phyloP scores from a whole-genome alignment of 1,140 invertebrate genomes.

The Andrena cerasifolii region DNA sequence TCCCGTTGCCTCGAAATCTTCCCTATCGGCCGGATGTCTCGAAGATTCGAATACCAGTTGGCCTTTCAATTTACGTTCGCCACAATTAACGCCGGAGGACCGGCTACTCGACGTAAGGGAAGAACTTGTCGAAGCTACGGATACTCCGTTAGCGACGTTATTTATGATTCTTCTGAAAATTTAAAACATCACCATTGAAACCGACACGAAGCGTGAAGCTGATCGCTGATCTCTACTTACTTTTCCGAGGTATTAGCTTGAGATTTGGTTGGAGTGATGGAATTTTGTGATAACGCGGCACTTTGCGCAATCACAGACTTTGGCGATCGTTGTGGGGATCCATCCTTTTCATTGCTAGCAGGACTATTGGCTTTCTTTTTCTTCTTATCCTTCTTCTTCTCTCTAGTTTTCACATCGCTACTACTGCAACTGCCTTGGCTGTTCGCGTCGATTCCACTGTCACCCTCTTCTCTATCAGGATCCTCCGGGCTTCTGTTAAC shows the following conservation, averaged over 20 bases:
- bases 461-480: slow-evolving; percentile 89
- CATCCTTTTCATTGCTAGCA: slow-evolving; percentile 73
- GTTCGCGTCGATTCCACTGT: slow-evolving; percentile 93
- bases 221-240: slow-evolving; percentile 71
- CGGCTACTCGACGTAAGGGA: slow-evolving; percentile 57
- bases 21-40: slow-evolving; percentile 85
- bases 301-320: slow-evolving; percentile 63
- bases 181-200: background rate
- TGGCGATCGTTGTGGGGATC: slow-evolving; percentile 73
- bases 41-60: slow-evolving; percentile 84
- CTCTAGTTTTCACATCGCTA: slow-evolving; percentile 86
- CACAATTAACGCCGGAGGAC: slow-evolving; percentile 62
- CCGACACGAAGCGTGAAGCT: too few species aligned
- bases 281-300: slow-evolving; percentile 62
- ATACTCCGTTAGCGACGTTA: slow-evolving; percentile 49
- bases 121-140: slow-evolving; percentile 40
- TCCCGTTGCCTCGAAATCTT: slow-evolving; percentile 87
- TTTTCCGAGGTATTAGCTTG: slow-evolving; percentile 70
- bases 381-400: slow-evolving; percentile 90
- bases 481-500: slow-evolving; percentile 78
- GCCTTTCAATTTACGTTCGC: slow-evolving; percentile 80
- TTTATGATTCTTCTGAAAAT: slow-evolving; percentile 64
- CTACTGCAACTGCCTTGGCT: slow-evolving; percentile 92
- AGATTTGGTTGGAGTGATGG: slow-evolving; percentile 68
- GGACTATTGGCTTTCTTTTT: slow-evolving; percentile 86